A percentile compares a stretch with the other conserved stretches of the same genome.
These are phyloP conservation scores for Anagyrus pseudococci DNA, from an alignment of 2,888 invertebrate genomes.

Conservation along the genomic window DNA sequence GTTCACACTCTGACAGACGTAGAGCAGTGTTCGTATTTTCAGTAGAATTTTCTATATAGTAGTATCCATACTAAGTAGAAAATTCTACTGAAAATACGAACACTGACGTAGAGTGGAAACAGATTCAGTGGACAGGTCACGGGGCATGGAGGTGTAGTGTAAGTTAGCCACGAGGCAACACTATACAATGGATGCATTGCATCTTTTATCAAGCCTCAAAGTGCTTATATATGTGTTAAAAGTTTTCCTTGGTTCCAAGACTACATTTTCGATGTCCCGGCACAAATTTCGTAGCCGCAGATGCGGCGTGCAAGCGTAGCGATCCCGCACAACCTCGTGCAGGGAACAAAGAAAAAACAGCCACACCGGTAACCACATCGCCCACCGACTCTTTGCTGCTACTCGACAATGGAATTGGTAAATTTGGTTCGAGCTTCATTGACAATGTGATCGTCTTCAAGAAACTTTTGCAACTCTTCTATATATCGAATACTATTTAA, in stretches of 20 bases:
- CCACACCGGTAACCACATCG: slow-evolving; percentile 65
- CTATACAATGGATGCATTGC: slow-evolving; percentile 50
- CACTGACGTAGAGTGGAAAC: slow-evolving; percentile 70
- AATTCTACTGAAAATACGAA: slow-evolving; percentile 68
- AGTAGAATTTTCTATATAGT: too few relatives aligned
- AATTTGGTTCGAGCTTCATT: slow-evolving; percentile 82
- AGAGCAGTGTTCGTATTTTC: too few relatives aligned
- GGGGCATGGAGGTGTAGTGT: slow-evolving; percentile 73
- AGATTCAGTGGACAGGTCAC: slow-evolving; percentile 74
- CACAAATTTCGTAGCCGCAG: slow-evolving; percentile 69
- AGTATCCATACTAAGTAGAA: too few relatives aligned
- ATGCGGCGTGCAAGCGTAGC: slow-evolving; percentile 67
- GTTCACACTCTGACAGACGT: slow-evolving; percentile 44
- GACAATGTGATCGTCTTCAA: slow-evolving; percentile 95
- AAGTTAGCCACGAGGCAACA: slow-evolving; percentile 57
- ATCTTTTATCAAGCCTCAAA: slow-evolving; percentile 43
- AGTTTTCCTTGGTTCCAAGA: slow-evolving; percentile 89
- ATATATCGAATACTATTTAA: slow-evolving; percentile 90
- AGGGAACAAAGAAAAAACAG: slow-evolving; percentile 76
- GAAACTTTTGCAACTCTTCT: slow-evolving; percentile 93
- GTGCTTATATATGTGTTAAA: too few relatives aligned
- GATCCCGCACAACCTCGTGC: slow-evolving; percentile 73
- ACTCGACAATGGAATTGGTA: slow-evolving; percentile 74
- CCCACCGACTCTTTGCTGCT: slow-evolving; percentile 69
- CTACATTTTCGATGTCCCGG: slow-evolving; percentile 88